Percentiles rank a stretch among this genome's conserved stretches.
Evolutionary conservation across 1,140 invertebrate genomes (phyloP).

Genomic region (Pectinophora gossypiella): DNA sequence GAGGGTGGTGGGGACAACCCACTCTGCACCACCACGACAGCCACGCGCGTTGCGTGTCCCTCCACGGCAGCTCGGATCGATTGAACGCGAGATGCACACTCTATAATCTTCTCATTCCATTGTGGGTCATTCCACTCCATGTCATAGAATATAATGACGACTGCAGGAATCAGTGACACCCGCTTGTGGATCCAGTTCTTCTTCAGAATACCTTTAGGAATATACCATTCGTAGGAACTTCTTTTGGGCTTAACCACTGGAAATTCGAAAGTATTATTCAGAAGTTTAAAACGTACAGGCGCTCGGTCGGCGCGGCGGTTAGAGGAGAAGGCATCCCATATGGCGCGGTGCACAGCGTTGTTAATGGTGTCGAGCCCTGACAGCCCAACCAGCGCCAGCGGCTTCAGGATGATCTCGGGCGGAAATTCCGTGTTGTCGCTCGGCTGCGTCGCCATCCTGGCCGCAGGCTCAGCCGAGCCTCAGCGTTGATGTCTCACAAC

Average conservation of each 20-base stretch:
- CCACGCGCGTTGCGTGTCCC: conserved; percentile 90
- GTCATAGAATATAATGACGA: conserved; percentile 96
- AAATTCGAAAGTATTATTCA: conserved; percentile 88
- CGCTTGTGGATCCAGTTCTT: conserved; percentile 97
- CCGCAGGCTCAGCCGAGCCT: not conserved
- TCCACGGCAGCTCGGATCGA: conserved; percentile 79
- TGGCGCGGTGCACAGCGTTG: conserved; percentile 90
- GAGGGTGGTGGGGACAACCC: conserved; percentile 84
- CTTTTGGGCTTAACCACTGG: conserved; percentile 93
- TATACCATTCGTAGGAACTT: conserved; percentile 96
- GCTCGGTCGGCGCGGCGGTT: conserved; percentile 87
- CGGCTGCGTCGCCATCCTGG: conserved; percentile 63
- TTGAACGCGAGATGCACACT: conserved; percentile 94
- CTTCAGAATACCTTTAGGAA: conserved; percentile 97
- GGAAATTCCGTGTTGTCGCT: conserved; percentile 81
- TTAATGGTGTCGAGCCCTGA: conserved; percentile 89
- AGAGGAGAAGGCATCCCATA: conserved; percentile 94
- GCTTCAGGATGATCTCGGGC: conserved; percentile 84
- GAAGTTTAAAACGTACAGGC: conserved; percentile 90
- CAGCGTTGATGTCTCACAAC: not conserved
- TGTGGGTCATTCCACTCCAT: conserved; percentile 96
- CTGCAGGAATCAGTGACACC: conserved; percentile 90
- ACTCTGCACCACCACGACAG: conserved; percentile 93
- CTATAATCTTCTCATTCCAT: conserved; percentile 96
- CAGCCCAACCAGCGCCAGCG: conserved; percentile 89